Percentiles rank a stretch among this genome's conserved stretches.
phyloP scores from a whole-genome alignment of 2,888 invertebrate species.

The Tinea trinotella region DNA sequence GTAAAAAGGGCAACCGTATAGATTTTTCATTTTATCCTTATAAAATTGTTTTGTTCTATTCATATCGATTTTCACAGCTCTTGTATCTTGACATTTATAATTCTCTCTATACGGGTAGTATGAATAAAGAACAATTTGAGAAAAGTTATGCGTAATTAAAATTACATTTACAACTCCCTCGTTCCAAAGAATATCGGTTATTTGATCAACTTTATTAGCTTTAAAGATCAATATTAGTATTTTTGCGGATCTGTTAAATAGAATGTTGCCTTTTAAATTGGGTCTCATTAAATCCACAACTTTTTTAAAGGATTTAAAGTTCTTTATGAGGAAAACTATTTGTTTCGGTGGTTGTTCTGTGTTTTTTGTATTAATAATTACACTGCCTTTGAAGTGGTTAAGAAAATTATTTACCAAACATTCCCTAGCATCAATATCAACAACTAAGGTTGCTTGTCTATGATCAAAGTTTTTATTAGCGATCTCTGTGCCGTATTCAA shows the following conservation, averaged over 20 bases:
- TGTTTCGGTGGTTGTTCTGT: conserved; percentile 35
- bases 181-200: conserved; percentile 38
- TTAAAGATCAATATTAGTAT: conserved; percentile 39
- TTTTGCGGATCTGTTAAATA: conserved; percentile 39
- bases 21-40: conserved; percentile 45
- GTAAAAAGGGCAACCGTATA: conserved; percentile 47
- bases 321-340: conserved; percentile 40
- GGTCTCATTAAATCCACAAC: conserved; percentile 36
- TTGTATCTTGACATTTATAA: conserved; percentile 40
- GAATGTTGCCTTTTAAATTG: conserved; percentile 41
- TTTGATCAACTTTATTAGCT: conserved; percentile 33
- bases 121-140: conserved; percentile 34
- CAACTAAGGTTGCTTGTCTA: conserved; percentile 33
- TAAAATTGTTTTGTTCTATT: conserved; percentile 31
- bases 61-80: conserved; percentile 34
- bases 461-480: conserved; percentile 41
- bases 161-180: conserved; percentile 40
- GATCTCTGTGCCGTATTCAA: conserved; percentile 35
- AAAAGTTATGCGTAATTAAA: conserved; percentile 29
- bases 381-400: conserved; percentile 37
- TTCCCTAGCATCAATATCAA: conserved; percentile 37
- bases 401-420: conserved; percentile 34
- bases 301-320: conserved; percentile 38
- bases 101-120: conserved; percentile 45
- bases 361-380: conserved; percentile 36